Evolutionary conservation across 2,797 vertebrate species (phyloP).

Genomic region (Arctocebus calabarensis): DNA sequence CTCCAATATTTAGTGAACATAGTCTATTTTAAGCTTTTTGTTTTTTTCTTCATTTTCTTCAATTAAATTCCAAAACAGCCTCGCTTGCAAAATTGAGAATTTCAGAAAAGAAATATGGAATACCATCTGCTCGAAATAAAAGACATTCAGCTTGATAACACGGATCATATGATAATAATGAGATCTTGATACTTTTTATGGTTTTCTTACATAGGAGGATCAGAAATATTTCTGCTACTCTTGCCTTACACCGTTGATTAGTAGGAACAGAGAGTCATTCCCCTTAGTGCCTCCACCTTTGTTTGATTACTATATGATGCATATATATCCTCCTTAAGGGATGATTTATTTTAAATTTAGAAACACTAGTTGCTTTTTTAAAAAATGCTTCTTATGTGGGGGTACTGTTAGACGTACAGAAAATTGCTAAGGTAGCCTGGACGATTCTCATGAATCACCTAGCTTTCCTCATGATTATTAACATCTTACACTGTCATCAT

Average conservation of each 20-base stretch:
- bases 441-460: accelerated
- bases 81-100: slow-evolving; percentile 70
- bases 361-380: not conserved
- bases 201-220: slow-evolving; percentile 66
- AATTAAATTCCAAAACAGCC: slow-evolving; percentile 62
- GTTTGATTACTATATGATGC: slow-evolving; percentile 31
- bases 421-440: not conserved
- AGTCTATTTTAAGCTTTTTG: slow-evolving; percentile 6
- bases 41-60: not conserved
- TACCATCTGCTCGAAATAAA: slow-evolving; percentile 51
- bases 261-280: not conserved
- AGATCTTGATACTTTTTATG: slow-evolving; percentile 44
- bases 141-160: slow-evolving; percentile 64
- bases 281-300: not conserved
- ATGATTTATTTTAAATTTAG: slow-evolving; percentile 40
- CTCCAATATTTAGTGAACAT: slow-evolving; percentile 19
- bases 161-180: slow-evolving; percentile 59
- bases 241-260: slow-evolving; percentile 24
- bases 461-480: not conserved
- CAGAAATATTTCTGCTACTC: slow-evolving; percentile 55
- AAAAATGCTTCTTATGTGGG: not conserved
- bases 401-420: not conserved
- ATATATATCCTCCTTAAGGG: not conserved
- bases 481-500: not conserved
- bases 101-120: slow-evolving; percentile 61